Evolutionary conservation across 2,797 vertebrate species (phyloP), one percentile per base, ranked within the genome.

Genomic region (Gallirallus australis): DNA sequence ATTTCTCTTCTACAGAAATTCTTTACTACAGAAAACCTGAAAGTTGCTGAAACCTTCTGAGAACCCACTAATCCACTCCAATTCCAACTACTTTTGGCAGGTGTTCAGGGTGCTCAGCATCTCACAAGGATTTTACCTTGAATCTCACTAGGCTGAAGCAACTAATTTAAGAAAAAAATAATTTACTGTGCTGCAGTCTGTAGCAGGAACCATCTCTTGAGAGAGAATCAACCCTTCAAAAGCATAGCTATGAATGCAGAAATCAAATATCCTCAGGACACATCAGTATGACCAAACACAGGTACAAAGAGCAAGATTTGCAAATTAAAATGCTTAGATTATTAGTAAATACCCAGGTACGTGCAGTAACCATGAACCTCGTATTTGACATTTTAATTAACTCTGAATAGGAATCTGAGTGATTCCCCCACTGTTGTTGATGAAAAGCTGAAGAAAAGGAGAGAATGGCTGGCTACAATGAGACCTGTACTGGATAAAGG

Each of bases 131-230:
- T 87, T 86, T 70, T 87, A 87, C 88, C 73, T 68, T 35, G 82
- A 78, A 28, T 82, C 47, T 95, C 76, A 64, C 40, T 50, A 81
- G 79, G 91, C 68, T 27, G 33, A 10, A 89, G 56, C 33, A 69
- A 69, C 93, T 90, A 76, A 90, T 82, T 86, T 60, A 89, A 82
- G 73, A 23, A 50, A 86, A 83, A 93, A 88, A 65, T 66, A 65
- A 95, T 93, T 82, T 82, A 64, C 35, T 79, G 35, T 90, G 63
- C 65, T 92, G n/a, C 72, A 66, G 60, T 47, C 77, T 79, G 75
- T 42, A 87, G 50, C 37, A 76, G 33, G 27, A 83, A 33, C 75
- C 24, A 37, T 37, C 83, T 92, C 64, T 11, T 7, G 69, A 78
- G 79, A 73, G 39, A 89, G 60, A 90, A 66, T 25, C 53, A 71